Conservation (phyloP, 2,888 invertebrate genomes). For the Julus scanicus region DNA sequence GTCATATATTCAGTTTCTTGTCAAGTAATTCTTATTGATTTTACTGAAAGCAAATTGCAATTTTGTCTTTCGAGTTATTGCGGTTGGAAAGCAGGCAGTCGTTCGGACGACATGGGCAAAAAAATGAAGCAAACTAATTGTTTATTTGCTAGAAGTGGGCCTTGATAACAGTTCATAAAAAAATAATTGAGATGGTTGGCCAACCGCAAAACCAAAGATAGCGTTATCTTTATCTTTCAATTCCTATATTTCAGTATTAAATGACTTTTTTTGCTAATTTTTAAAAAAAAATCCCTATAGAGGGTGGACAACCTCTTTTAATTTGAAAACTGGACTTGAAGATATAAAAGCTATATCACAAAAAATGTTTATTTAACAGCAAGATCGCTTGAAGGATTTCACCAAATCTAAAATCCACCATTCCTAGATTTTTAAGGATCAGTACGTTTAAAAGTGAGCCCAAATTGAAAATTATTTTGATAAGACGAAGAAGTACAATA, state of each 20-base stretch:
- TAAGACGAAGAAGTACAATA: too few species aligned
- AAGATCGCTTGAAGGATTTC: too few species aligned
- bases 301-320: background rate
- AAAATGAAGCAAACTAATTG: background rate
- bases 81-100: background rate
- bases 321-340: background rate
- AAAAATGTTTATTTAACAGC: too few species aligned
- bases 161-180: slow-evolving; percentile 2
- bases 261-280: background rate
- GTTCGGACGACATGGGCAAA: background rate
- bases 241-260: background rate
- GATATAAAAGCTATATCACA: background rate
- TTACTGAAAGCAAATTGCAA: slow-evolving; percentile 19
- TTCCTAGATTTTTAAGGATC: too few species aligned
- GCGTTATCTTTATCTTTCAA: background rate
- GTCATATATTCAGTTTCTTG: slow-evolving; percentile 19
- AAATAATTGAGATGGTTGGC: background rate
- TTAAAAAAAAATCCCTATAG: background rate
- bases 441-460: too few species aligned
- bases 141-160: background rate
- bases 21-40: slow-evolving; percentile 19
- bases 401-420: too few species aligned
- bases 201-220: background rate
- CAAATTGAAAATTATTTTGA: too few species aligned
- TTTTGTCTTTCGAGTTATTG: slow-evolving; percentile 19